A percentile compares a stretch with the other conserved stretches of the same genome.
Conservation (phyloP, 2,113 vertebrate species). For the Calypte anna region DNA sequence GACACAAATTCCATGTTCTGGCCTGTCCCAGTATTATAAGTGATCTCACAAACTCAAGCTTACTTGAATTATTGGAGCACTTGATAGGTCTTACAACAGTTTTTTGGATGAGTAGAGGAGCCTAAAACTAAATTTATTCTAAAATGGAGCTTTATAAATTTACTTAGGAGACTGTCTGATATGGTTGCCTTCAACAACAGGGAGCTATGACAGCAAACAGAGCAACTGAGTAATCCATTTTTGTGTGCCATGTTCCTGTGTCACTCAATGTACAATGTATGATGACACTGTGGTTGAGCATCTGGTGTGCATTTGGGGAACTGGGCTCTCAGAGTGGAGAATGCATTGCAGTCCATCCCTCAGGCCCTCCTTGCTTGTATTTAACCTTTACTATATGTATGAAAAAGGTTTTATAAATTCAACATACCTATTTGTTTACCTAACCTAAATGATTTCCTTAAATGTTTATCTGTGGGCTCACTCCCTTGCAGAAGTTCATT, state of each 20-base stretch:
- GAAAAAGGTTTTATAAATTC: not conserved
- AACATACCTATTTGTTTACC: not conserved
- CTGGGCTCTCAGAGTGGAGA: not conserved
- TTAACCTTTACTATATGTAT: not conserved
- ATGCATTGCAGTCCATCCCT: not conserved
- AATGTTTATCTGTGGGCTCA: not conserved
- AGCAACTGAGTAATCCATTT: not conserved
- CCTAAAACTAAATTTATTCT: not conserved
- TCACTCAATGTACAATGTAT: not conserved
- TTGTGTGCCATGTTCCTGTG: rapidly evolving
- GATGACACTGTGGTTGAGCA: not conserved
- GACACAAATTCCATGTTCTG: not conserved
- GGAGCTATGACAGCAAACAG: not conserved
- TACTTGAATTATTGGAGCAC: not conserved
- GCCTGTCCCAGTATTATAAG: not conserved
- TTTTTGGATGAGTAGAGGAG: not conserved
- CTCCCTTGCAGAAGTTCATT: not conserved
- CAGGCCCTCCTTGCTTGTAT: not conserved
- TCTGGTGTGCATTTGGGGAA: not conserved
- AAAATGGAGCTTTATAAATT: not conserved
- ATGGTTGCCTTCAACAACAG: not conserved
- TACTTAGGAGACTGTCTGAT: not conserved
- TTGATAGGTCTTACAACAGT: not conserved
- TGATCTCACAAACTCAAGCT: not conserved
- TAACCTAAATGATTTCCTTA: not conserved